Conservation (phyloP, 2,797 vertebrate genomes). For the Hypotaenidia okinawae region DNA sequence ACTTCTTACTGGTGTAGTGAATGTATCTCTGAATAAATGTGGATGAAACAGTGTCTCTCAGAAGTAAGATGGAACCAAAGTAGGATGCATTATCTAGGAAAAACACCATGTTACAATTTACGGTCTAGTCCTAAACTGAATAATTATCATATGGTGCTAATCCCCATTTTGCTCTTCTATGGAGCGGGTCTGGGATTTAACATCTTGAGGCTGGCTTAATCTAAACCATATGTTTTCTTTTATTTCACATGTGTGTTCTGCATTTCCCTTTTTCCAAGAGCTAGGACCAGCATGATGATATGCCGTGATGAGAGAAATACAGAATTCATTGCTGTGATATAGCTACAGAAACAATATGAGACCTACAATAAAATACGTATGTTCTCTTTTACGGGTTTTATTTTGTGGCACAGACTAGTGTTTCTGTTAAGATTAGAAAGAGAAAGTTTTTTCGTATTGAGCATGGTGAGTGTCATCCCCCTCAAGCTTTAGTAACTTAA, state of each 20-base stretch:
- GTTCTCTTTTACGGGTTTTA: background rate
- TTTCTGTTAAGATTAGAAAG: background rate
- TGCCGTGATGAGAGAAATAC: conserved; percentile 12
- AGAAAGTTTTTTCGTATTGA: background rate
- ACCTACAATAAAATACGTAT: background rate
- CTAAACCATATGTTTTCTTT: conserved; percentile 46
- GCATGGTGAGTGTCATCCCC: background rate
- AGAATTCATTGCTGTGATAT: background rate
- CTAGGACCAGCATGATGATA: background rate
- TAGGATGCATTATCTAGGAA: background rate
- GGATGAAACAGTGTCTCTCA: background rate
- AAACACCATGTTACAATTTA: background rate
- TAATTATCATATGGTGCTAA: background rate
- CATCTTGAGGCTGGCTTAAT: conserved; percentile 6
- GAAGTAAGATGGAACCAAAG: background rate
- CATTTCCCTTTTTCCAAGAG: conserved; percentile 17
- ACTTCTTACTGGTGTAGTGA: background rate
- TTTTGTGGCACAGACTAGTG: background rate
- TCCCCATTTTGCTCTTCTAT: background rate
- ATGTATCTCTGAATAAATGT: background rate
- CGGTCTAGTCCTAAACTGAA: background rate
- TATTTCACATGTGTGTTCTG: conserved; percentile 36
- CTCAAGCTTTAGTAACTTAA: background rate
- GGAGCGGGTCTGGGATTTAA: background rate
- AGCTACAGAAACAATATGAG: conserved; percentile 1